phyloP scores from a whole-genome alignment of 2,888 invertebrate species.

The Sussaba pulchella region DNA sequence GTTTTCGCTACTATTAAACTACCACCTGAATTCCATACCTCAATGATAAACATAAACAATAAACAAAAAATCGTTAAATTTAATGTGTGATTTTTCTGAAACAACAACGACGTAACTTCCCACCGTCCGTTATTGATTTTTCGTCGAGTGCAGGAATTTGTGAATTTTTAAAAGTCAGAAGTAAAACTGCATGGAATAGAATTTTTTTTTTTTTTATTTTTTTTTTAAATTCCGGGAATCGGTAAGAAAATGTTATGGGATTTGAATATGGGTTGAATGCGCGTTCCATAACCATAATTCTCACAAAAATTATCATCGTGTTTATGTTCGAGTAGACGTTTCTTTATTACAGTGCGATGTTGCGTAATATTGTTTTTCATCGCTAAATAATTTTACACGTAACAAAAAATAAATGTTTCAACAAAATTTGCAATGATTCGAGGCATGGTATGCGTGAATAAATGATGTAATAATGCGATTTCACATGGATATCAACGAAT shows the following conservation, averaged over 20 bases:
- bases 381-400: conserved; percentile 21
- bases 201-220: no score
- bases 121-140: no score
- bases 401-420: conserved; percentile 3
- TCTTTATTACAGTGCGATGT: conserved; percentile 27
- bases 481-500: conserved; percentile 41
- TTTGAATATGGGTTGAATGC: no score
- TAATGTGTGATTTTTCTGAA: background rate
- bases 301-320: conserved; percentile 24
- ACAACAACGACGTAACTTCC: no score
- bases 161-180: no score
- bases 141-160: no score
- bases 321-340: conserved; percentile 33
- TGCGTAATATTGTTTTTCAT: conserved; percentile 7
- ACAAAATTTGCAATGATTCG: conserved; percentile 5
- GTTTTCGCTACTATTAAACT: conserved; percentile 72
- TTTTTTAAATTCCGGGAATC: no score
- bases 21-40: conserved; percentile 71
- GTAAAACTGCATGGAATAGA: no score
- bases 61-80: conserved; percentile 58
- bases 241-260: no score
- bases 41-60: conserved; percentile 63
- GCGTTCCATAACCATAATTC: no score
- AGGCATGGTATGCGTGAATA: conserved; percentile 17
- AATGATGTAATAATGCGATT: conserved; percentile 4